Conservation (phyloP, 2,113 vertebrate genomes). For the Plestiodon gilberti region DNA sequence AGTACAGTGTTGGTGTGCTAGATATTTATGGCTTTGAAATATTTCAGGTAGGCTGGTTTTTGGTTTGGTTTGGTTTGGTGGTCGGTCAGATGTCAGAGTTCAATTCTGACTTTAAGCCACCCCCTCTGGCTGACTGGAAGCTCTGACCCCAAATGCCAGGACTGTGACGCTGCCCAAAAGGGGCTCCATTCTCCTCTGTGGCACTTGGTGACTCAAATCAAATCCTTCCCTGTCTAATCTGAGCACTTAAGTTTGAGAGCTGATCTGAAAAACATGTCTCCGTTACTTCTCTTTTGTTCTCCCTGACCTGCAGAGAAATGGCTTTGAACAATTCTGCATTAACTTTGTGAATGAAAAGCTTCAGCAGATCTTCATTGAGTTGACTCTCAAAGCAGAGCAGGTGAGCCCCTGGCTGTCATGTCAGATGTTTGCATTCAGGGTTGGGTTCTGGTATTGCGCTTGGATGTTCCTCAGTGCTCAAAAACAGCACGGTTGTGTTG, state of each 20-base stretch:
- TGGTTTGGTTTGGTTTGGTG: too few species aligned
- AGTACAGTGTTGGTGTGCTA: conserved; percentile 92
- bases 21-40: conserved; percentile 99
- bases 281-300: not conserved
- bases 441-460: too few species aligned
- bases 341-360: conserved; percentile 99
- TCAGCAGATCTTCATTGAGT: conserved; percentile 97
- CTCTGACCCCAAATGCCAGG: too few species aligned
- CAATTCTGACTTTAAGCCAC: not conserved
- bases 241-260: too few species aligned
- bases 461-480: too few species aligned
- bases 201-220: too few species aligned
- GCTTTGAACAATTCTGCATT: conserved; percentile 99
- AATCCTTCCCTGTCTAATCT: too few species aligned
- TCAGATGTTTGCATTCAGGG: too few species aligned
- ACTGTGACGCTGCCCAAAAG: too few species aligned
- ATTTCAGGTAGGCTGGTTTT: conserved; percentile 84
- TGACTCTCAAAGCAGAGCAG: conserved; percentile 98
- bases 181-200: too few species aligned
- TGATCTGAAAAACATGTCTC: not conserved
- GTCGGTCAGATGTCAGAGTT: not conserved
- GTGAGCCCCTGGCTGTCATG: conserved; percentile 58
- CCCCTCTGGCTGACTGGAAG: not conserved
- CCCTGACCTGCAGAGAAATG: conserved; percentile 84
- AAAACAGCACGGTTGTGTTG: too few species aligned